A percentile compares a stretch with the other conserved stretches of the same genome.
Conservation (phyloP, 2,888 invertebrate species). For the Brassicogethes aeneus region DNA sequence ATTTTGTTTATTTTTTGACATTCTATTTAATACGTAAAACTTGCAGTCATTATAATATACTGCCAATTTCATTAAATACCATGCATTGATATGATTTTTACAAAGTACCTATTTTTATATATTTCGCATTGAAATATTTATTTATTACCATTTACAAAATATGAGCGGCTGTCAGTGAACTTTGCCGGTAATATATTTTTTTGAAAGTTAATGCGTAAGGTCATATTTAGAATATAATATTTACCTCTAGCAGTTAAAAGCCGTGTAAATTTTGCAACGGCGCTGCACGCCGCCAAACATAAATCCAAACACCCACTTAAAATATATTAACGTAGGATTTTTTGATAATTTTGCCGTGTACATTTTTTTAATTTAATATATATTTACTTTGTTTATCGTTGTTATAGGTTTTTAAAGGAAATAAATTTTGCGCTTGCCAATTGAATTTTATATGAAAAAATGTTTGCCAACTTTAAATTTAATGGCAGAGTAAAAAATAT, state of each 20-base stretch:
- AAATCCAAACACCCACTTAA: constrained; percentile 1
- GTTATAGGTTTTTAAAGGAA: too few relatives aligned
- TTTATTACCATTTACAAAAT: neutral
- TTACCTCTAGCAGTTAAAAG: constrained; percentile 31
- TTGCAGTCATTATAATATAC: too few relatives aligned
- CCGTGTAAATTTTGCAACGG: constrained; percentile 22
- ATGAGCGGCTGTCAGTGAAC: constrained; percentile 8
- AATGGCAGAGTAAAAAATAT: too few relatives aligned
- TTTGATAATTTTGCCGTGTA: neutral
- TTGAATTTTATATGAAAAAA: too few relatives aligned
- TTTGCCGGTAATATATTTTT: constrained; percentile 4
- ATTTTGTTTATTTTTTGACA: too few relatives aligned
- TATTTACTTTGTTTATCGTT: neutral
- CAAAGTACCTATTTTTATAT: too few relatives aligned
- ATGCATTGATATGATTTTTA: too few relatives aligned
- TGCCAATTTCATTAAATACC: too few relatives aligned
- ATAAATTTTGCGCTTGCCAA: too few relatives aligned
- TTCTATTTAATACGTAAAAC: too few relatives aligned
- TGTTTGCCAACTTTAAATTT: too few relatives aligned
- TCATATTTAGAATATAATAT: constrained; percentile 31
- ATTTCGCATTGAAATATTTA: too few relatives aligned
- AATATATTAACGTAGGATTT: neutral
- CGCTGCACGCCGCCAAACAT: constrained; percentile 3
- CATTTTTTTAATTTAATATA: neutral
- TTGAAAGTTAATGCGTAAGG: constrained; percentile 21